Conservation (phyloP, 2,797 vertebrate species). For the Catostomus latipinnis region DNA sequence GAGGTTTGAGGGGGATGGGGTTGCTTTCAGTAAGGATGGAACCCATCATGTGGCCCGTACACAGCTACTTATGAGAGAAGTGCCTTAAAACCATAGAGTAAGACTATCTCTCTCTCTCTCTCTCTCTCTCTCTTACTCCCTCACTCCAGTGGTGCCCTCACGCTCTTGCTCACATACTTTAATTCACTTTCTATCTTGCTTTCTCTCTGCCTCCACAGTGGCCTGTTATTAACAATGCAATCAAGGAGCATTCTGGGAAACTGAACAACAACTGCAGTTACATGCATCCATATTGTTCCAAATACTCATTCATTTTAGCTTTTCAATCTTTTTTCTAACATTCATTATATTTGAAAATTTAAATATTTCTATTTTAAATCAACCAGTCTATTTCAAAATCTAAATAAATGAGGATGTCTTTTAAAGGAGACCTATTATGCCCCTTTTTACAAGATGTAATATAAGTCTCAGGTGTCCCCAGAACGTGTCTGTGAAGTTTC, state of each 20-base stretch:
- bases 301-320: no score
- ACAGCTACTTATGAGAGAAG: slow-evolving; percentile 79
- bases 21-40: slow-evolving; percentile 65
- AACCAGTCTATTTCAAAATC: no score
- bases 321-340: no score
- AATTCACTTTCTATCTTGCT: background rate
- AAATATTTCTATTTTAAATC: no score
- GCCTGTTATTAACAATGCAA: slow-evolving; percentile 77
- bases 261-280: slow-evolving; percentile 62
- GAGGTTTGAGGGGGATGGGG: background rate
- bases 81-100: slow-evolving; percentile 55
- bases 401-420: no score
- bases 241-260: slow-evolving; percentile 76
- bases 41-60: slow-evolving; percentile 65
- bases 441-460: no score
- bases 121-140: slow-evolving; percentile 63
- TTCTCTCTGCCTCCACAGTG: slow-evolving; percentile 50
- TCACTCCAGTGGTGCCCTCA: background rate
- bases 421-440: no score
- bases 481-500: no score
- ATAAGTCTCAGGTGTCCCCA: no score
- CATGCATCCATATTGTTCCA: slow-evolving; percentile 34
- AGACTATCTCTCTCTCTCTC: slow-evolving; percentile 59
- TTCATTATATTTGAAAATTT: no score
- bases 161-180: background rate